Evolutionary conservation across 1,140 invertebrate genomes (phyloP), one percentile per base, ranked within the genome.

Genomic region (Drosophila pachea): DNA sequence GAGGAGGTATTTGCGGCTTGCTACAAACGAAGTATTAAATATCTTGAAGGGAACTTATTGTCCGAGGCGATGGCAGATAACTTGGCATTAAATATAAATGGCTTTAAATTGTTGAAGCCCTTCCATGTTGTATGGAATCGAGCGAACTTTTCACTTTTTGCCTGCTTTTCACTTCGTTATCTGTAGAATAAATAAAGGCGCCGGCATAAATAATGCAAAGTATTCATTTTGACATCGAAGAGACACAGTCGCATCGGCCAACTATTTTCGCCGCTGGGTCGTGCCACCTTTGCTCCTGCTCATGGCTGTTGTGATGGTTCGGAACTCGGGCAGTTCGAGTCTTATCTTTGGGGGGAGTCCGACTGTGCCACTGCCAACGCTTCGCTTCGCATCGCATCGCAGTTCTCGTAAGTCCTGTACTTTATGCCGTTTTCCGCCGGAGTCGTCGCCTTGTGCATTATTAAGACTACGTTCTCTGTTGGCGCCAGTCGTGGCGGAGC

Each of bases 171-270:
- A 53, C 58, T 84, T 74, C 71, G 74, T 83, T 83, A 84, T 68
- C 58, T 38, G 43, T 14, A 55, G 66, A 66, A 79, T 66, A 79
- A 84, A 74, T 83, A 84, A 84, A 79, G 79, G 77, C 74, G 58
- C 56, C 62, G 52, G 73, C 71, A 86, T 86, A 86, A 86, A 86
- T 86, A 86, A 86, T 86, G 78, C 81, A 86, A 74, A 86, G 81
- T 86, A 86, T 86, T 81, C 81, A 86, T 74, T 86, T 86, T 86
- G 81, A 86, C 81, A 86, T 86, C 77, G 82, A 81, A 86, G 86
- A 81, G 82, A 84, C 81, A 86, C 74, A 86, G 76, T 84, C 69
- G 77, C 71, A 68, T 68, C 74, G 73, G 68, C 75, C 73, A 76
- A 66, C 70, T 47, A 78, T 66, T 60, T 75, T 78, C 52, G 48